A percentile compares a stretch with the other conserved stretches of the same genome.
Evolutionary conservation across 2,113 vertebrate species (phyloP).

Genomic region (Sebastes fasciatus): DNA sequence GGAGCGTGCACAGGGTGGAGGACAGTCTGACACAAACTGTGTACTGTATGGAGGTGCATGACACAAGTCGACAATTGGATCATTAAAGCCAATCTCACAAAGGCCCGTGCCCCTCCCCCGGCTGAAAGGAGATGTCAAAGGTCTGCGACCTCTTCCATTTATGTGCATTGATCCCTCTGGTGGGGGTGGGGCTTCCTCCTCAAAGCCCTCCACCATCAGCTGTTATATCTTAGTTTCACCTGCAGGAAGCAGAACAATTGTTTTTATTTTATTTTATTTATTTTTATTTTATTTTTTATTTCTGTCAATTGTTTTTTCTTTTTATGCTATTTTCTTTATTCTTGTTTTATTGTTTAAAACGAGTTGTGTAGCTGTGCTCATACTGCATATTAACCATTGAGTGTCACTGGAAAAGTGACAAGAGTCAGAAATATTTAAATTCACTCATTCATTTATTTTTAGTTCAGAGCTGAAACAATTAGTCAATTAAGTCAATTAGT

Average conservation of each 20-base stretch:
- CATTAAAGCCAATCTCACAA: slow-evolving; percentile 83
- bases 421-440: not conserved
- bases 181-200: slow-evolving; percentile 74
- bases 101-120: slow-evolving; percentile 76
- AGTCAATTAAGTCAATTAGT: not conserved
- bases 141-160: slow-evolving; percentile 86
- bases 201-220: slow-evolving; percentile 72
- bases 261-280: not conserved
- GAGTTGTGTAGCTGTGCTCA: not conserved
- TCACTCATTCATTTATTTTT: not conserved
- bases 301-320: too few relatives aligned
- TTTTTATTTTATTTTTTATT: not conserved
- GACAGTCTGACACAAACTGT: slow-evolving; percentile 39
- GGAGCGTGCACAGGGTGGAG: not conserved
- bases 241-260: slow-evolving; percentile 55
- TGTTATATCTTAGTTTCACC: slow-evolving; percentile 82
- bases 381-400: too few relatives aligned
- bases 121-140: slow-evolving; percentile 84
- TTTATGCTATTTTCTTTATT: not conserved
- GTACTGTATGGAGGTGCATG: slow-evolving; percentile 74
- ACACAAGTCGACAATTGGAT: slow-evolving; percentile 79
- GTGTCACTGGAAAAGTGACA: not conserved
- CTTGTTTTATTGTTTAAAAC: not conserved
- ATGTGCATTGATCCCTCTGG: slow-evolving; percentile 83
- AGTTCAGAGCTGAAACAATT: not conserved